Evolutionary conservation across 2,113 vertebrate species (phyloP), one percentile per base, ranked within the genome.

Genomic region (Trachemys scripta): DNA sequence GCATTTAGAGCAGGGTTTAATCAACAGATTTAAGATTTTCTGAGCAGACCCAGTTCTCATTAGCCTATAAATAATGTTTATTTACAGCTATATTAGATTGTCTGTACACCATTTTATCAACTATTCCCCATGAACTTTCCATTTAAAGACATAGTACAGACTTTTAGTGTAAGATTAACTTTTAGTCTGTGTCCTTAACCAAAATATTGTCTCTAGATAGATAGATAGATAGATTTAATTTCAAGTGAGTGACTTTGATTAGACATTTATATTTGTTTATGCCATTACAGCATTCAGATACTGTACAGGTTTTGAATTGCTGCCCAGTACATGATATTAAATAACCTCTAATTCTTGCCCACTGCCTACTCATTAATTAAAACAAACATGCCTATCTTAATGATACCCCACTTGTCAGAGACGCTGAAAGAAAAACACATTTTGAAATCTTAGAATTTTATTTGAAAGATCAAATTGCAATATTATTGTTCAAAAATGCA

Each of bases 331-430:
- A 87, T 96, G 93, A 80, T 97, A 98, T 97, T 97, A 97, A 98
- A 96, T 98, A 98, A 98, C 96, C 96, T 94, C 95, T 94, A 25
- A 91, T 97, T 98, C 92, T 96, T 98, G 96, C 96, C 97, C 89
- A 50, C 90, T 35, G 12, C 98, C 97, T 95, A 98, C 98, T 95
- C 84, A 24, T 96, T 96, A 96, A 97, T 97, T 97, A 98, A 95
- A 97, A 93, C 93, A 97, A 97, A 97, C 79, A 92, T 79, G 94
- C 91, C 84, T 87, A 93, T 97, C 97, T 98, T 98, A 98, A 97
- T 97, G 87, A 86, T 89, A 97, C 72, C 93, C 92, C 76, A 93
- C 90, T 98, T 98, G 89, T 98, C 93, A 96, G 80, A 87, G 88
- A 93, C 81, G 78, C 76, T 69, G 84, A 80, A 80, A 91, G 69